Evolutionary conservation across 2,888 invertebrate genomes (phyloP), one percentile per base, ranked within the genome.

Genomic region (Alcis repandata): DNA sequence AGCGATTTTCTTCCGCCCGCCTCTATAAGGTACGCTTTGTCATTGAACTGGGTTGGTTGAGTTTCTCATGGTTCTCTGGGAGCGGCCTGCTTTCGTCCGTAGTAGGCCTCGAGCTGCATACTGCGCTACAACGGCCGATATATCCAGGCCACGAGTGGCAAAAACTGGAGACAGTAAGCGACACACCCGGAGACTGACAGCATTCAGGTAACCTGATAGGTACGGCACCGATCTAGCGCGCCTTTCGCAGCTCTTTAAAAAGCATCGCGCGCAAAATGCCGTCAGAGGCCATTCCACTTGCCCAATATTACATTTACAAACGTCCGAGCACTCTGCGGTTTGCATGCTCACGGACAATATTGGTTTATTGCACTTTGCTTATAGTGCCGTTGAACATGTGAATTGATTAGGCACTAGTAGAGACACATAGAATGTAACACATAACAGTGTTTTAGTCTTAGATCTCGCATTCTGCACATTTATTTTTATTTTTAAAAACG

Each of bases 21-120:
- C 72, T 77, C 56, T 72, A 71, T 70, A 74, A 72, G 76, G 73
- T 72, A 70, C 70, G 59, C 75, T 76, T 76, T 76, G 74, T 72
- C 71, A 75, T 76, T 73, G 72, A 73, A 72, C 66, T 69, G 71
- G 75, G 73, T 79, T 74, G 74, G 72, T 79, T 75, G 72, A 79
- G 82, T 88, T 90, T 90, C 90, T 82, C 89, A 87, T 85, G 79
- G 79, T 85, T 82, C 85, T 81, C 74, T 87, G 86, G 88, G 87
- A 87, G 80, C 68, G 87, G 77, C 88, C 86, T 83, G 84, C 88
- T 89, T 89, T 87, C 85, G 76, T 82, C 83, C 79, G 79, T 75
- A 84, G 79, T 79, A 79, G 84, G 81, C 72, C 76, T 79, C 74
- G 79, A 74, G 76, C 76, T 72, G 79, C 82, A 84, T 77, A 82